phyloP scores from a whole-genome alignment of 2,113 vertebrate genomes.

The Dicentrarchus labrax region DNA sequence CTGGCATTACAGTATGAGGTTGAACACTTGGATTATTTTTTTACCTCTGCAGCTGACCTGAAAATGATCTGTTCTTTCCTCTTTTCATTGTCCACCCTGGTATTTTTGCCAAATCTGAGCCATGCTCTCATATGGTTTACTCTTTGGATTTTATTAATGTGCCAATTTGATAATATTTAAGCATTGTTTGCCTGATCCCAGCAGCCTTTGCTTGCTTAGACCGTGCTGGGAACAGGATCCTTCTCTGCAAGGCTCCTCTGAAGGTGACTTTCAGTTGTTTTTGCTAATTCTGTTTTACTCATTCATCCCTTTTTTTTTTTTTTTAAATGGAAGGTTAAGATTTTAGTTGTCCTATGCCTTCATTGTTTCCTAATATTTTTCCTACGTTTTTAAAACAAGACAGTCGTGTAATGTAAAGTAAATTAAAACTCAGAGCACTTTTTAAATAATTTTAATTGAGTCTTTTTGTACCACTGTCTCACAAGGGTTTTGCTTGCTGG shows the following conservation, averaged over 20 bases:
- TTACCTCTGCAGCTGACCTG: constrained; percentile 45
- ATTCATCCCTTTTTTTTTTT: constrained; percentile 4
- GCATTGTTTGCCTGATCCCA: constrained; percentile 37
- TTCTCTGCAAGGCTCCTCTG: neutral
- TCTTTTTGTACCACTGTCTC: neutral
- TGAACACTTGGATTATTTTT: constrained; percentile 25
- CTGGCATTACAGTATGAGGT: constrained; percentile 31
- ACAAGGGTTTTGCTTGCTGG: constrained; percentile 29
- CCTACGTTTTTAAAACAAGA: too few relatives aligned
- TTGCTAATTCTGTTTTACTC: constrained; percentile 11
- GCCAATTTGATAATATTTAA: constrained; percentile 44
- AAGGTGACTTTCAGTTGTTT: constrained; percentile 49
- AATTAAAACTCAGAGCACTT: neutral
- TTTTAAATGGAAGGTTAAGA: neutral
- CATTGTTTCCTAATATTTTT: neutral
- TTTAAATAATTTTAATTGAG: constrained; percentile 48
- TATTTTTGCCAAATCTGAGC: constrained; percentile 13
- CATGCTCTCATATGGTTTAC: neutral
- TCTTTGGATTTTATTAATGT: constrained; percentile 49
- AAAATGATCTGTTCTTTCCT: constrained; percentile 28
- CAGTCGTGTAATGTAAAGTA: neutral
- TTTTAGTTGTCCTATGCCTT: neutral
- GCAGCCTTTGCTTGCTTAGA: constrained; percentile 16
- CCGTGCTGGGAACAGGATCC: constrained; percentile 9
- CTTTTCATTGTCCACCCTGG: constrained; percentile 10